Percentiles rank a stretch among this genome's conserved stretches.
Conservation (phyloP, 2,113 vertebrate species). For the Callaeas wilsoni region DNA sequence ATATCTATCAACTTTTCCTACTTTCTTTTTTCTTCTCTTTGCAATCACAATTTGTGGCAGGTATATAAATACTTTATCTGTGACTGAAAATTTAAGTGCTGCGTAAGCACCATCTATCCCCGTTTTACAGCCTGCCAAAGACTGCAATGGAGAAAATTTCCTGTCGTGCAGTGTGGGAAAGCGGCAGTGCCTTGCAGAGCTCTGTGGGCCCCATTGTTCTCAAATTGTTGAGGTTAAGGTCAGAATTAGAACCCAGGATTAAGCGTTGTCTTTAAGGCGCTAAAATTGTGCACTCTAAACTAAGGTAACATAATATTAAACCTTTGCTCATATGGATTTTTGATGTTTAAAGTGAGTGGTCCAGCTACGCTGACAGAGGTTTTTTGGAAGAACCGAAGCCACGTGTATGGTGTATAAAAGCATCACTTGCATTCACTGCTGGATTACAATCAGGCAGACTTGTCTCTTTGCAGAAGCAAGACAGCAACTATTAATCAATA, state of each 20-base stretch:
- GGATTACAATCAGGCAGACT: background rate
- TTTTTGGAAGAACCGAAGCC: background rate
- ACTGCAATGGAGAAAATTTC: background rate
- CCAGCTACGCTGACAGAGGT: background rate
- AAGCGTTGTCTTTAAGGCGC: background rate
- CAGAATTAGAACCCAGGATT: background rate
- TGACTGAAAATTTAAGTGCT: background rate
- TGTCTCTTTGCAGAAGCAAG: background rate
- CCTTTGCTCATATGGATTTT: background rate
- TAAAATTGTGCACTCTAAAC: background rate
- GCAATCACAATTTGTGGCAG: background rate
- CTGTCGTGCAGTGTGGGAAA: background rate
- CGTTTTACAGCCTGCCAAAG: background rate
- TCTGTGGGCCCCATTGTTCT: background rate
- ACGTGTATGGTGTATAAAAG: accelerated
- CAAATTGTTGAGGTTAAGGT: background rate
- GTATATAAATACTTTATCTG: background rate
- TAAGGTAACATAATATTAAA: background rate
- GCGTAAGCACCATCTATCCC: background rate
- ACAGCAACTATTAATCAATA: background rate
- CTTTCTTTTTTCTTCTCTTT: background rate
- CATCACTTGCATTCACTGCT: background rate
- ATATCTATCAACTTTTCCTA: background rate
- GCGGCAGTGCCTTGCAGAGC: background rate
- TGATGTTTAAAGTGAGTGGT: background rate